Conservation (phyloP, 2,113 vertebrate species). For the Cisticola juncidis region DNA sequence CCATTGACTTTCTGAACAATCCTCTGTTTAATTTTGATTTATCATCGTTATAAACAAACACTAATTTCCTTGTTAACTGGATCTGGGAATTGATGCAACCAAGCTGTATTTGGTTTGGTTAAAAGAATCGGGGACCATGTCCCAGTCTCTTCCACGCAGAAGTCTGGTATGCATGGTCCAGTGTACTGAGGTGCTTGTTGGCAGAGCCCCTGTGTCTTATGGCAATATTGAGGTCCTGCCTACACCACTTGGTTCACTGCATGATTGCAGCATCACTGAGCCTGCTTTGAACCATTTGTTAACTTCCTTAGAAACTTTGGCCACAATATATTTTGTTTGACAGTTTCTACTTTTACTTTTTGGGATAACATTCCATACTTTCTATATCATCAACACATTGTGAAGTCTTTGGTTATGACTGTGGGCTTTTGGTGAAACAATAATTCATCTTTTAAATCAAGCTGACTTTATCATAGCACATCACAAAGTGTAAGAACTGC, state of each 20-base stretch:
- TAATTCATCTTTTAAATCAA: slow-evolving; percentile 23
- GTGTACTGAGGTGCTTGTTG: rapidly evolving
- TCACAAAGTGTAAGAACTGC: slow-evolving; percentile 34
- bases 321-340: neutral
- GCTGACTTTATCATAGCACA: neutral
- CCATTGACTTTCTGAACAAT: neutral
- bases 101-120: neutral
- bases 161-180: neutral
- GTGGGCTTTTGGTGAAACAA: slow-evolving; percentile 4
- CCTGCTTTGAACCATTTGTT: neutral
- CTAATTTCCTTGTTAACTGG: neutral
- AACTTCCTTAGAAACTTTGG: neutral
- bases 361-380: neutral
- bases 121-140: neutral
- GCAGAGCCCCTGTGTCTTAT: neutral
- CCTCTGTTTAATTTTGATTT: neutral
- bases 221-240: neutral
- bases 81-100: neutral
- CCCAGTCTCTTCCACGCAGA: neutral
- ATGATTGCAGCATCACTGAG: neutral
- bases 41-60: neutral
- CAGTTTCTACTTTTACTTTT: neutral
- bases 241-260: neutral
- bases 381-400: neutral
- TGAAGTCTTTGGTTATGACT: neutral